Conservation (phyloP, 1,140 invertebrate genomes). For the Drosophila kepulauana region DNA sequence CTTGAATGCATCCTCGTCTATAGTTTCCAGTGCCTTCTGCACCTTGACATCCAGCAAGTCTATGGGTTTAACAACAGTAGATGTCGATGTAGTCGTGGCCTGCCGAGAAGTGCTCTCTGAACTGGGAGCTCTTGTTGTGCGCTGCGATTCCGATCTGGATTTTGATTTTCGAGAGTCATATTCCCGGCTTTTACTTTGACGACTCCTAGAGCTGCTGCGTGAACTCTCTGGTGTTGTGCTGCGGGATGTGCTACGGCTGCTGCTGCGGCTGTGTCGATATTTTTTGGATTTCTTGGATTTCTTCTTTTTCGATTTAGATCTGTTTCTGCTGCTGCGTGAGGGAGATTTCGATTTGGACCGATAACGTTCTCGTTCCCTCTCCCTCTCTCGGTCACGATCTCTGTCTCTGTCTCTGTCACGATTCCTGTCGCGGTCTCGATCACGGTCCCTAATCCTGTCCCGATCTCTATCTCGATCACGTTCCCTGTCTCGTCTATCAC, state of each 20-base stretch:
- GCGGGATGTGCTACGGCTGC: conserved; percentile 66
- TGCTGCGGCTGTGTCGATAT: conserved; percentile 68
- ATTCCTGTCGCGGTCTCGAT: conserved; percentile 58
- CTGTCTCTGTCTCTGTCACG: conserved; percentile 45
- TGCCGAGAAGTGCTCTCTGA: conserved; percentile 59
- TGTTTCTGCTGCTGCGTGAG: conserved; percentile 48
- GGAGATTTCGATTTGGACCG: conserved; percentile 70
- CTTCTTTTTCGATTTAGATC: conserved; percentile 74
- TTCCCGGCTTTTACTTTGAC: conserved; percentile 71
- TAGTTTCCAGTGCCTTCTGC: conserved; percentile 70
- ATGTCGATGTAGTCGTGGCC: conserved; percentile 6
- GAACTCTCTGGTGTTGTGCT: conserved; percentile 63
- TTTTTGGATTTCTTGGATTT: conserved; percentile 80
- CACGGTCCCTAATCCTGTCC: conserved; percentile 46
- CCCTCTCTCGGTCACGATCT: conserved; percentile 29
- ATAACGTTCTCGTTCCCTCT: conserved; percentile 47
- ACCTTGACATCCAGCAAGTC: conserved; percentile 73
- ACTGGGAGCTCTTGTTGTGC: conserved; percentile 63
- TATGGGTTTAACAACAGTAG: conserved; percentile 53
- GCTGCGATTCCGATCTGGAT: conserved; percentile 60
- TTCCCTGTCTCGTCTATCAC: conserved; percentile 54
- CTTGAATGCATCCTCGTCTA: conserved; percentile 77
- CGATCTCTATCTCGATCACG: conserved; percentile 59
- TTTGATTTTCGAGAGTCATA: conserved; percentile 57
- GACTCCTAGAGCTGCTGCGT: conserved; percentile 64